phyloP scores from a whole-genome alignment of 1,140 invertebrate genomes.

The Sycobia sp. region DNA sequence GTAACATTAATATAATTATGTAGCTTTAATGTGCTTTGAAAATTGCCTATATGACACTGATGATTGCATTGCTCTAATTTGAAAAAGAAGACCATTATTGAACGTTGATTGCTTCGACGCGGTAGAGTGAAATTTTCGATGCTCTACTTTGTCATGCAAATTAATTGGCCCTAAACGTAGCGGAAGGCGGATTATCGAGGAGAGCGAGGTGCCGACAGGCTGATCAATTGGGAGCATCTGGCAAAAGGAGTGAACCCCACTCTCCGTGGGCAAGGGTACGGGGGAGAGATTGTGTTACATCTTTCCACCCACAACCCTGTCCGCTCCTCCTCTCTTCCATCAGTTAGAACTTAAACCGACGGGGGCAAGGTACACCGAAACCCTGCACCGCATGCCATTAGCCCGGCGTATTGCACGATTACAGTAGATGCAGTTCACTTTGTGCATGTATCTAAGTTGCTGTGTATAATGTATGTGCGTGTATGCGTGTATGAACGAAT shows the following conservation, averaged over 20 bases:
- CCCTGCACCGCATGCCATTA: conserved; percentile 14
- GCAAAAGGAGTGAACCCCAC: background rate
- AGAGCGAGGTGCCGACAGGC: background rate
- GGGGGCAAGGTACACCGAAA: conserved; percentile 27
- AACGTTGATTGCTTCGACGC: no score
- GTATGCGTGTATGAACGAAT: background rate
- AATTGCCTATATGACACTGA: no score
- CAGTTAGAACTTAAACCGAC: background rate
- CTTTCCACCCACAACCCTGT: background rate
- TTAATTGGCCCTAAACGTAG: background rate
- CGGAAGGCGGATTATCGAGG: background rate
- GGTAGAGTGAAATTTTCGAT: no score
- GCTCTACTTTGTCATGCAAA: background rate
- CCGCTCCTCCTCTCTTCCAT: background rate
- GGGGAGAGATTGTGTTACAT: background rate
- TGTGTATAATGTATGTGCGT: no score
- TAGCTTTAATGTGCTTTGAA: no score
- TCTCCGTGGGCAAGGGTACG: no score
- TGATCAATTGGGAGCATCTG: conserved; percentile 18
- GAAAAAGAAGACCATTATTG: no score
- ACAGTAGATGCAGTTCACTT: conserved; percentile 2
- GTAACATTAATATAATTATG: no score
- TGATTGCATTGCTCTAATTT: no score
- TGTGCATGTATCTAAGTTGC: background rate
- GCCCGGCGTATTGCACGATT: conserved; percentile 5